Conservation (phyloP, 2,113 vertebrate species). For the Sinocyclocheilus grahami region DNA sequence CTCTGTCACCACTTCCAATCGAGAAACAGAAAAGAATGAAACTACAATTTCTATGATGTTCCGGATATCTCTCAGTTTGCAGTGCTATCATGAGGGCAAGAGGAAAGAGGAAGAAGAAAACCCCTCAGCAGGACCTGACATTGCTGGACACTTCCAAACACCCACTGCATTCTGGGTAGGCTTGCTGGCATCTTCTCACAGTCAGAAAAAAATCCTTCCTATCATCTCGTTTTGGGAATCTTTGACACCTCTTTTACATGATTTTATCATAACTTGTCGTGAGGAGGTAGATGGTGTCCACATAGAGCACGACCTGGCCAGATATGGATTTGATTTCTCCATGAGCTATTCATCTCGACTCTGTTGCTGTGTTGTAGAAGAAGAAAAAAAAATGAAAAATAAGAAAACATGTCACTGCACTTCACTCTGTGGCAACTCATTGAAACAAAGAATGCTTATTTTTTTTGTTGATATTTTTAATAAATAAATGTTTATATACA, state of each 20-base stretch:
- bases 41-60: conserved; percentile 33
- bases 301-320: background rate
- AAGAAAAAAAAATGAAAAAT: background rate
- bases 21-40: conserved; percentile 33
- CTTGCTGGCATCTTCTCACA: background rate
- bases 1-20: conserved; percentile 44
- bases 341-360: conserved; percentile 28
- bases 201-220: background rate
- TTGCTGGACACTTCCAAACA: conserved; percentile 24
- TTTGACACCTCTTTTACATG: conserved; percentile 37
- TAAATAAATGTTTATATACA: background rate
- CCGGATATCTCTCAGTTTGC: conserved; percentile 23
- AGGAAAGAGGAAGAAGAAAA: conserved; percentile 30
- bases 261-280: conserved; percentile 28
- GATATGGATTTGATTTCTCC: conserved; percentile 11
- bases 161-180: conserved; percentile 26
- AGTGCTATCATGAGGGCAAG: conserved; percentile 26
- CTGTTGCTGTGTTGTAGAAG: background rate
- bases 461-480: background rate
- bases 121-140: conserved; percentile 22
- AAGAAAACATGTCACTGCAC: background rate
- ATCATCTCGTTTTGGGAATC: background rate
- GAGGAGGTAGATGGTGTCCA: conserved; percentile 30
- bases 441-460: background rate
- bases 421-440: background rate